A percentile compares a stretch with the other conserved stretches of the same genome.
Conservation (phyloP, 2,888 invertebrate genomes). For the Drosophila suboccidentalis region DNA sequence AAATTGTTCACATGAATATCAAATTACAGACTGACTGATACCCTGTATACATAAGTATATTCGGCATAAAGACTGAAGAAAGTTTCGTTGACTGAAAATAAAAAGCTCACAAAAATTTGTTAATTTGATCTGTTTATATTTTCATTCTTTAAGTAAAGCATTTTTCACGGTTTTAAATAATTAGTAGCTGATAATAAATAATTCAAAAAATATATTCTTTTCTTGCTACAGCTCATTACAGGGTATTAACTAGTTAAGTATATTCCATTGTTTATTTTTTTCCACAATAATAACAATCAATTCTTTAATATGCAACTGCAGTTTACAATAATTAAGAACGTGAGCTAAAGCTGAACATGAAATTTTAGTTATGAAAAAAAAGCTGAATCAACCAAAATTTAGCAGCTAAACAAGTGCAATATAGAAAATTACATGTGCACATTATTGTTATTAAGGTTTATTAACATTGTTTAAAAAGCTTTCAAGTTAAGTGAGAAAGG, state of each 20-base stretch:
- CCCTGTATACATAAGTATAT: constrained; percentile 5
- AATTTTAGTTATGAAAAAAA: background rate
- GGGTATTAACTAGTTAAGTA: background rate
- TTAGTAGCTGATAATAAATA: too few species aligned
- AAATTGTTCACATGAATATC: constrained; percentile 5
- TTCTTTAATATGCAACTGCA: constrained; percentile 4
- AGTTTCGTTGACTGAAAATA: too few species aligned
- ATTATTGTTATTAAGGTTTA: background rate
- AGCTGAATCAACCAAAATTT: background rate
- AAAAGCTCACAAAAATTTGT: too few species aligned
- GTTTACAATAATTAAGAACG: constrained; percentile 12
- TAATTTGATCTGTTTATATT: too few species aligned
- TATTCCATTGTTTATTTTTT: background rate
- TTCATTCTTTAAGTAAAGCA: too few species aligned
- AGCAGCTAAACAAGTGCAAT: background rate
- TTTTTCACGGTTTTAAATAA: too few species aligned
- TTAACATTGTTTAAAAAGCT: background rate
- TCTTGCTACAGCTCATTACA: background rate
- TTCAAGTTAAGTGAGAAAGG: too few species aligned
- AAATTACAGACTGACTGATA: constrained; percentile 2
- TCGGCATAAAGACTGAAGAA: background rate
- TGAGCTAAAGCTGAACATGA: constrained; percentile 1
- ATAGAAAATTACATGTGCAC: background rate
- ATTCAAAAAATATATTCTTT: too few species aligned
- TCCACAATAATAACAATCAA: background rate